These are phyloP conservation scores for Hippopotamyrus pictus DNA, from an alignment of 2,797 vertebrate species.

Conservation along the genomic window DNA sequence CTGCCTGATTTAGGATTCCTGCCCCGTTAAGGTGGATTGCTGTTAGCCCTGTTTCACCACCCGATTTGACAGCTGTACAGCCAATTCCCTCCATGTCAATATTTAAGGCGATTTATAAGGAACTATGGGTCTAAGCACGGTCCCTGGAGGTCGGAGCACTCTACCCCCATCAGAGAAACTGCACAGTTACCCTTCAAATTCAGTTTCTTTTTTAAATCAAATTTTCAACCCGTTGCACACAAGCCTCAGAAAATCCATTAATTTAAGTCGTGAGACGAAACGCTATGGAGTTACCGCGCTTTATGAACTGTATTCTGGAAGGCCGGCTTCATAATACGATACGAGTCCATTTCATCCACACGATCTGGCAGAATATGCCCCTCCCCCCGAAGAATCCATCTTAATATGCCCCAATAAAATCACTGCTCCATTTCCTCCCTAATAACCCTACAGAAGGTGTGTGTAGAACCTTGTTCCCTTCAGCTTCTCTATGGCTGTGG, in stretches of 20 bases:
- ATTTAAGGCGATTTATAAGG: neutral
- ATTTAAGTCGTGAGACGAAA: neutral
- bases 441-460: neutral
- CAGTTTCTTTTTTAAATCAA: constrained; percentile 3
- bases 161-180: neutral
- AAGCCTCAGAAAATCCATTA: neutral
- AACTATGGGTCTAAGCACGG: neutral
- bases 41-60: neutral
- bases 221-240: neutral
- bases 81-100: neutral
- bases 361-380: neutral
- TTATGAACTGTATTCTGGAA: neutral
- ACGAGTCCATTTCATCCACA: neutral
- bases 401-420: neutral
- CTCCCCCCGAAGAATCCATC: neutral
- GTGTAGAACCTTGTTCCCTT: neutral
- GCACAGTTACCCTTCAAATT: constrained; percentile 1
- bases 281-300: neutral
- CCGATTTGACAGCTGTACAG: neutral
- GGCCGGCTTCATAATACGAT: neutral
- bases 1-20: neutral
- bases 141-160: neutral
- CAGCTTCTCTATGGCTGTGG: neutral
- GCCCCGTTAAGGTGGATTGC: neutral
- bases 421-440: neutral